A percentile compares a stretch with the other conserved stretches of the same genome.
phyloP scores from a whole-genome alignment of 2,888 invertebrate genomes.

The Ephialtes manifestator region DNA sequence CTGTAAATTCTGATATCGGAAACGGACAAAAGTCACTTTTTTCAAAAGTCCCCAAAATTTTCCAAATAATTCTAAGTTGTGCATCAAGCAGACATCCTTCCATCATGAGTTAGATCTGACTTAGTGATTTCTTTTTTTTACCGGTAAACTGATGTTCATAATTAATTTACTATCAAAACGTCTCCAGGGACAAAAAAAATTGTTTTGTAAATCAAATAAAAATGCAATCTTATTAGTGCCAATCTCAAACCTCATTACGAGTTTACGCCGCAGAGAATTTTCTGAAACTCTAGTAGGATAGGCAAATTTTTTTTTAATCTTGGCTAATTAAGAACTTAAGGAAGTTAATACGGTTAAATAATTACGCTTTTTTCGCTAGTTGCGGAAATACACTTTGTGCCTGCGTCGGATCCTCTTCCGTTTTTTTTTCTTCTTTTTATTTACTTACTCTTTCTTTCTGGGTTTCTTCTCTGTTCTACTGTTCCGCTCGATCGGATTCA shows the following conservation, averaged over 20 bases:
- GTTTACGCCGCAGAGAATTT: background rate
- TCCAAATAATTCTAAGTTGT: too few relatives aligned
- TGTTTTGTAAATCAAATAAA: too few relatives aligned
- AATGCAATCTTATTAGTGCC: background rate
- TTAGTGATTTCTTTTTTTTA: too few relatives aligned
- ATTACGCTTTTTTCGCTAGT: constrained; percentile 5
- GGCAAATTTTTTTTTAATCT: background rate
- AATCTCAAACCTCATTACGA: background rate
- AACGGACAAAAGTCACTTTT: too few relatives aligned
- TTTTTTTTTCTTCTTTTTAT: background rate
- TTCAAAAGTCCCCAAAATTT: too few relatives aligned
- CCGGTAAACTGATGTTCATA: too few relatives aligned
- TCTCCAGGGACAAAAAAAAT: too few relatives aligned
- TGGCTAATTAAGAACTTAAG: constrained; percentile 13
- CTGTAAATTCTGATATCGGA: too few relatives aligned
- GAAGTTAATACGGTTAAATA: constrained; percentile 16
- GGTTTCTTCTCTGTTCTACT: constrained; percentile 14
- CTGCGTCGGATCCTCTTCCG: background rate
- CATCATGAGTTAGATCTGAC: too few relatives aligned
- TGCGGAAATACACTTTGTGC: background rate
- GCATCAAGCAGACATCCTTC: too few relatives aligned
- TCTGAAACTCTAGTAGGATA: background rate
- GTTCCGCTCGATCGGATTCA: constrained; percentile 56
- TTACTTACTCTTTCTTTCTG: constrained; percentile 8
- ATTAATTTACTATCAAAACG: too few relatives aligned